Base-by-base conservation (phyloP, 92 coral and sea anemone genomes). In the Phymanthus crucifer region DNA sequence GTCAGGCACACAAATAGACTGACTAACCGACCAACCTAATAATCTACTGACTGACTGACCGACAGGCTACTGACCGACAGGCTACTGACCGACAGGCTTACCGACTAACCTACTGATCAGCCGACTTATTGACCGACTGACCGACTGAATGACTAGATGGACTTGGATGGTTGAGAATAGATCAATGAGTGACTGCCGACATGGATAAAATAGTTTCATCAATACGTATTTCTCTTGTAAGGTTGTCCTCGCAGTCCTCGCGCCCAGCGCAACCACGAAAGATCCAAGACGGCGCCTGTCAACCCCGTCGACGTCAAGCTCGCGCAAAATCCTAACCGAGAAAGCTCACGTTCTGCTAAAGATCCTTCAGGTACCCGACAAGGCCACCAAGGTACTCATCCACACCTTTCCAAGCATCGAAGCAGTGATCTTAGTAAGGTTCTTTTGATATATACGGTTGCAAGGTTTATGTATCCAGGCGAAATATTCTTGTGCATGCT, bases 361-460 rank as follows among this genome's bases (percentile, higher is more conserved):
- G 68, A 61, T 26, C 26, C 68, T 61, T 0, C 68, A 61, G 68
- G 68, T 61, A 27, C 35, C 16, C 68, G 68, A 6, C 68, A 61
- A 27, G 14, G 27, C 33, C n/a, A n/a, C n/a, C 68, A 61, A 61
- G 68, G 68, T 61, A 27, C 16, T n/a, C 68, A 34, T 18, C 68
- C 35, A 5, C 34, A 24, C 29, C 68, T 61, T 33, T 1, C 11
- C 34, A 24, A 61, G 32, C 33, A 61, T 16, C 17, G 19, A 61
- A 61, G 68, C 33, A 61, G 68, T 61, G 68, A 61, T 29, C 68
- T 61, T 61, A 61, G 68, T 61, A 61, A 61, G 68, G 68, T 61
- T 61, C 68, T 61, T 61, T 61, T 61, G 68, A 61, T 27, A n/a
- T n/a, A n/a, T n/a, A 24, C 13, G 33, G 32, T 61, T 61, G 32